Percentiles rank a stretch among this genome's conserved stretches.
Conservation (phyloP, 2,888 invertebrate genomes). For the Epinotia demarniana region DNA sequence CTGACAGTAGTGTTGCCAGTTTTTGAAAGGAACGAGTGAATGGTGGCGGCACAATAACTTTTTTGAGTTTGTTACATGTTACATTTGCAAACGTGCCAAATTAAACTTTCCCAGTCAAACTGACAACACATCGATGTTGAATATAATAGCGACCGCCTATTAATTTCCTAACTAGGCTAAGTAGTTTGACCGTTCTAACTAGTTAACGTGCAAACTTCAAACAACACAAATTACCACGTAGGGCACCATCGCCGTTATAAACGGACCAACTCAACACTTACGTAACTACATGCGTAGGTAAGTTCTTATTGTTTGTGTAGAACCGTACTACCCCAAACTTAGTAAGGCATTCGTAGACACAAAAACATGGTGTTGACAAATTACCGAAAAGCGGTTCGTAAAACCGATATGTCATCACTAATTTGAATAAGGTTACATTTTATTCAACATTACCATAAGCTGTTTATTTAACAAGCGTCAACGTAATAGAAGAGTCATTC, state of each 20-base stretch:
- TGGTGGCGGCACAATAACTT: constrained; percentile 71
- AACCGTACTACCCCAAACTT: constrained; percentile 6
- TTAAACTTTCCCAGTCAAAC: not conserved
- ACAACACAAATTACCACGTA: constrained; percentile 41
- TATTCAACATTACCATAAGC: constrained; percentile 43
- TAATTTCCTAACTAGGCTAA: constrained; percentile 35
- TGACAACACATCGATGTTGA: not conserved
- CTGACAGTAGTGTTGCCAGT: constrained; percentile 83
- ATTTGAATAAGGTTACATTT: constrained; percentile 33
- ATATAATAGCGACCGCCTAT: constrained; percentile 17
- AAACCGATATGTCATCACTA: constrained; percentile 27
- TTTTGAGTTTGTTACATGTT: constrained; percentile 60
- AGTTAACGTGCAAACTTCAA: constrained; percentile 41
- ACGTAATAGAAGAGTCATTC: constrained; percentile 59
- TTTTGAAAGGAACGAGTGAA: constrained; percentile 81
- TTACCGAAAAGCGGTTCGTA: constrained; percentile 15
- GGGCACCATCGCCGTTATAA: constrained; percentile 35
- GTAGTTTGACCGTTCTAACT: constrained; percentile 42
- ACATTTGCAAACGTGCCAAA: not conserved
- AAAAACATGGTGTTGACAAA: constrained; percentile 14
- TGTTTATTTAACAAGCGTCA: constrained; percentile 41
- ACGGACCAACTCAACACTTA: constrained; percentile 18
- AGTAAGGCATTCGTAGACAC: not conserved
- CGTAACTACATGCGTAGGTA: not conserved
- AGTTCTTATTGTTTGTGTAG: constrained; percentile 1